Conservation (phyloP, 2,888 invertebrate species). For the Crematogaster levior region DNA sequence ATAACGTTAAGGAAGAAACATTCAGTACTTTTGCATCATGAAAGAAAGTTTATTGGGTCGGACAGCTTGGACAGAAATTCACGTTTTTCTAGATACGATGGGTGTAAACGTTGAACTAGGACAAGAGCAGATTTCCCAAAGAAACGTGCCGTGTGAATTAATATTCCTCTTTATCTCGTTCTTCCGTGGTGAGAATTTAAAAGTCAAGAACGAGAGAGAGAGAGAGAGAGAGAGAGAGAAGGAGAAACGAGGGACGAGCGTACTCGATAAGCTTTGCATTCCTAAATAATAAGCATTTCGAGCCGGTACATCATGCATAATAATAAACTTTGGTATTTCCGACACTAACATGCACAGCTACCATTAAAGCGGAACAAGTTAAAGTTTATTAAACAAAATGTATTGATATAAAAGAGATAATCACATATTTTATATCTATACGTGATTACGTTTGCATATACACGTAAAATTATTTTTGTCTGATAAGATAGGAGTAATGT, state of each 20-base stretch:
- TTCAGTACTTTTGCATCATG: constrained; percentile 20
- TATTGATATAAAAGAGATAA: neutral
- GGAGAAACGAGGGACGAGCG: too few relatives aligned
- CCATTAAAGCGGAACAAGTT: constrained; percentile 3
- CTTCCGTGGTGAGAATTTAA: constrained; percentile 23
- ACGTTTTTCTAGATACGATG: neutral
- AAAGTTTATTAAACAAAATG: neutral
- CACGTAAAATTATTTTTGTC: neutral
- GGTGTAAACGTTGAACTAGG: constrained; percentile 24
- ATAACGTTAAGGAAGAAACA: constrained; percentile 17
- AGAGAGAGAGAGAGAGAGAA: neutral
- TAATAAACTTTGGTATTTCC: constrained; percentile 19
- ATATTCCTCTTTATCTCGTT: constrained; percentile 32
- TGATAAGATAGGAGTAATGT: neutral
- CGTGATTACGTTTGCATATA: neutral
- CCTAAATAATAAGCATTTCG: constrained; percentile 31
- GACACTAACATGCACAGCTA: neutral
- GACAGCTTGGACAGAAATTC: constrained; percentile 34
- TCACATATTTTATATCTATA: neutral
- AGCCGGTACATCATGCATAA: constrained; percentile 15
- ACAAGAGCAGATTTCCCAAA: constrained; percentile 33
- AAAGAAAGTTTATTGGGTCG: constrained; percentile 31
- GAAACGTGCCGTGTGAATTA: constrained; percentile 33
- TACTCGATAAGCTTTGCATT: constrained; percentile 38
- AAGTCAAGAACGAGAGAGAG: constrained; percentile 10